A percentile compares a stretch with the other conserved stretches of the same genome.
phyloP scores from a whole-genome alignment of 2,797 vertebrate genomes.

The Sternarchorhynchus goeldii region DNA sequence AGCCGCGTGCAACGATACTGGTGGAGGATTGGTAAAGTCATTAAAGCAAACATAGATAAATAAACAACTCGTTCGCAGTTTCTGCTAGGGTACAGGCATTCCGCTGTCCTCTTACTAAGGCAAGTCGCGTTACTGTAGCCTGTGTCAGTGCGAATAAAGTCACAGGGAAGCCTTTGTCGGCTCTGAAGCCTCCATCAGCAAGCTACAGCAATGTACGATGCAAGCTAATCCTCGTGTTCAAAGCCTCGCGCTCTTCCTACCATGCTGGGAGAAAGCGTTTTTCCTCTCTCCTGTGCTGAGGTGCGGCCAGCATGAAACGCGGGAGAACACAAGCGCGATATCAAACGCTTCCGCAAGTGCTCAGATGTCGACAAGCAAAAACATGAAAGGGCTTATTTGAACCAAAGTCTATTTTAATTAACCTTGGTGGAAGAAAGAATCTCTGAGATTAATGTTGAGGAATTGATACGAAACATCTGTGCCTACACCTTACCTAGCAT shows the following conservation, averaged over 20 bases:
- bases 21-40: too few species aligned
- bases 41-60: too few species aligned
- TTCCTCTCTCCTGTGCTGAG: conserved; percentile 24
- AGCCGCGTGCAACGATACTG: too few species aligned
- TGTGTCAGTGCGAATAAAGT: conserved; percentile 16
- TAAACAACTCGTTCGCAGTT: too few species aligned
- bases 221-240: conserved; percentile 44
- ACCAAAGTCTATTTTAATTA: conserved; percentile 6
- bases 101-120: too few species aligned
- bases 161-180: conserved; percentile 10
- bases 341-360: conserved; percentile 11
- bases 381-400: conserved; percentile 14
- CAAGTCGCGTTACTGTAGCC: too few species aligned
- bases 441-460: neutral
- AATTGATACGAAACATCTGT: neutral
- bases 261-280: conserved; percentile 40
- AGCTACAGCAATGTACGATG: conserved; percentile 30
- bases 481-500: neutral
- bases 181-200: conserved; percentile 28
- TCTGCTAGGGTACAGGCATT: too few species aligned
- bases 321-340: conserved; percentile 8
- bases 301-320: neutral
- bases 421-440: neutral
- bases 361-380: conserved; percentile 13
- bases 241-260: conserved; percentile 12